Evolutionary conservation across 2,113 vertebrate species (phyloP), one percentile per base, ranked within the genome.

Genomic region (Leuciscus idus): DNA sequence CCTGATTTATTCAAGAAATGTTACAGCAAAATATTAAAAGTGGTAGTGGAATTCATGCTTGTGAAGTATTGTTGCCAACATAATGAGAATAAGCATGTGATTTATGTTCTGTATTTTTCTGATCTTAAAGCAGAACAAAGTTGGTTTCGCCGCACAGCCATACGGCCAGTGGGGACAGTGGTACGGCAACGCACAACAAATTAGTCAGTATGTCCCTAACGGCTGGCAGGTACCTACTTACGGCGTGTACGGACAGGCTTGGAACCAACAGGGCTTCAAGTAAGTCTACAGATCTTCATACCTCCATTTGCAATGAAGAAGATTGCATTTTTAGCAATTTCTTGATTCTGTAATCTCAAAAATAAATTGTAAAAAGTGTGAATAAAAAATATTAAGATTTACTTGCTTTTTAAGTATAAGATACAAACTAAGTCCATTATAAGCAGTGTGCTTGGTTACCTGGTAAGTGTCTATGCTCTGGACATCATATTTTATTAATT

Each of bases 131-230:
- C 97, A 97, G 92, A 98, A 95, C 95, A 98, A 98, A 93, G 94
- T 99, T 84, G 94, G 97, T 89, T 99, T 96, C 84, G 96, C 98
- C 0, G 96, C 98, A 0, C 97, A 96, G 33, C 90, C 96, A 2
- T 99, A 98, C 5, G 96, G 97, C 85, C 98, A 99, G 93, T 99
- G 97, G 97, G 97, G 97, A 39, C 98, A 98, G 93, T 99, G 98
- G 97, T 99, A 99, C 73, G 94, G 98, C 89, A 98, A 95, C 0
- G 96, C 97, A 66, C 98, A 97, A 73, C 97, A 99, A 91, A 97
- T 99, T 74, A 95, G 96, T 86, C 98, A 99, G 93, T 99, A 98
- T 50, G 95, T 99, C 93, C 97, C 97, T 62, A 98, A 99, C 5
- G 97, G 98, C 81, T 99, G 98, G 98, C 97, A 98, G 90, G 96